phyloP scores from a whole-genome alignment of 2,113 vertebrate genomes.

The Scomber colias region DNA sequence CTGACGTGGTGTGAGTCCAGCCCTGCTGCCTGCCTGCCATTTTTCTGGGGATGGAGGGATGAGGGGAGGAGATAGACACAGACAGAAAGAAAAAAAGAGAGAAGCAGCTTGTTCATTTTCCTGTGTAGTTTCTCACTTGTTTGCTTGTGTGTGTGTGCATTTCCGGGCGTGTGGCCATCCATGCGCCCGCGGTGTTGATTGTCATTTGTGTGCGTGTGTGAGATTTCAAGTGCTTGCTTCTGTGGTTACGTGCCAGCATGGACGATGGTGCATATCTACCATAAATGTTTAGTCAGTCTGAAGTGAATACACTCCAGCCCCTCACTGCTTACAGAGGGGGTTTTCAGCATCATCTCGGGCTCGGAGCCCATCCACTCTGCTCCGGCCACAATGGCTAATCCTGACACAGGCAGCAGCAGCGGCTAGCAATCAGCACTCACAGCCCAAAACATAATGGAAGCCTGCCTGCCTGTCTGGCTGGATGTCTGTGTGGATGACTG shows the following conservation, averaged over 20 bases:
- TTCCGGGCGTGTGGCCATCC: too few species aligned
- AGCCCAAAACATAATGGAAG: slow-evolving; percentile 66
- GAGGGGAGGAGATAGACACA: slow-evolving; percentile 17
- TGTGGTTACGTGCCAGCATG: slow-evolving; percentile 21
- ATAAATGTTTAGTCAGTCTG: slow-evolving; percentile 62
- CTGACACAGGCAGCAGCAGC: slow-evolving; percentile 65
- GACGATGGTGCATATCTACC: slow-evolving; percentile 32
- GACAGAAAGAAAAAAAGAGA: slow-evolving; percentile 9
- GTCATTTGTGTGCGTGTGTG: neutral
- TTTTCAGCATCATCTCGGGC: slow-evolving; percentile 58
- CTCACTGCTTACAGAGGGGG: slow-evolving; percentile 53
- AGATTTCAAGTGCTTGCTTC: slow-evolving; percentile 29
- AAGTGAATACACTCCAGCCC: slow-evolving; percentile 55
- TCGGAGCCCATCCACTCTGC: slow-evolving; percentile 61
- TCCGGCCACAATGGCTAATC: slow-evolving; percentile 69
- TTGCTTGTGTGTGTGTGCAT: neutral
- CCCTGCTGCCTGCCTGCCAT: slow-evolving; percentile 31
- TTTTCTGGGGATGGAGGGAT: slow-evolving; percentile 25
- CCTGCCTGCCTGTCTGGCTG: slow-evolving; percentile 52
- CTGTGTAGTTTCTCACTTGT: slow-evolving; percentile 10
- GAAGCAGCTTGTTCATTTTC: slow-evolving; percentile 30
- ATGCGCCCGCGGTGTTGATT: neutral
- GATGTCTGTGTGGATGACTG: slow-evolving; percentile 54
- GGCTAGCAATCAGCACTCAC: slow-evolving; percentile 60
- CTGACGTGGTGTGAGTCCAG: slow-evolving; percentile 55